These are phyloP conservation scores for Acrocephalus scirpaceus DNA, from an alignment of 2,797 vertebrate species.

Conservation along the genomic window DNA sequence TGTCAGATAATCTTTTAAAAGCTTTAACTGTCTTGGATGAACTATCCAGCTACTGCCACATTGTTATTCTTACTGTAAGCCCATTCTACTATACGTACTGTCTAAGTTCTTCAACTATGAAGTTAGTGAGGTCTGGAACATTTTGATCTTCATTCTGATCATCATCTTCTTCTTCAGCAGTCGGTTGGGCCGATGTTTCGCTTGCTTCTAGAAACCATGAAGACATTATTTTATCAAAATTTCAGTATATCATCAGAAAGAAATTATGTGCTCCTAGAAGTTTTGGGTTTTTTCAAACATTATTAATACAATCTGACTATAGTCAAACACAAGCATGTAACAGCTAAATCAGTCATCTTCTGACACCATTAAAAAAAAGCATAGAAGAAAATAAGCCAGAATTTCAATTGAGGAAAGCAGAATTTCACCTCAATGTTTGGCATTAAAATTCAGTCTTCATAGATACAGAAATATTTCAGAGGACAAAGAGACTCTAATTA, in stretches of 20 bases:
- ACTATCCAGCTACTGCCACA: not conserved
- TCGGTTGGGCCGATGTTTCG: conserved; percentile 67
- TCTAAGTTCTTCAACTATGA: conserved; percentile 90
- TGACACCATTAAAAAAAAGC: not conserved
- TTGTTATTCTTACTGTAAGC: not conserved
- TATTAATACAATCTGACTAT: not conserved
- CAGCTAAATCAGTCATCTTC: not conserved
- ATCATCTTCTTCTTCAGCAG: conserved; percentile 82
- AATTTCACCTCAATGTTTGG: not conserved
- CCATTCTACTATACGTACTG: conserved; percentile 80
- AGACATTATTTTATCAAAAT: not conserved
- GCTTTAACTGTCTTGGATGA: not conserved
- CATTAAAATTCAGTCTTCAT: not conserved
- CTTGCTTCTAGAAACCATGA: conserved; percentile 70
- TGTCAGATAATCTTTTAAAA: not conserved
- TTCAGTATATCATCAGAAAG: not conserved
- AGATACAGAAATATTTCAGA: not conserved
- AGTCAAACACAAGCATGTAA: not conserved
- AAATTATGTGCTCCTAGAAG: not conserved
- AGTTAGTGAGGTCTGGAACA: conserved; percentile 91
- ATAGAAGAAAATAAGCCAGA: not conserved
- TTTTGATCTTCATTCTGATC: conserved; percentile 87
- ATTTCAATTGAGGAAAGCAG: not conserved
- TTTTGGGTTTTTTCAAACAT: not conserved
- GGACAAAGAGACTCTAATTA: not conserved